Percentiles rank a stretch among this genome's conserved stretches.
These are phyloP conservation scores for Hippocampus mohnikei DNA, from an alignment of 2,113 vertebrate species.

Conservation along the genomic window DNA sequence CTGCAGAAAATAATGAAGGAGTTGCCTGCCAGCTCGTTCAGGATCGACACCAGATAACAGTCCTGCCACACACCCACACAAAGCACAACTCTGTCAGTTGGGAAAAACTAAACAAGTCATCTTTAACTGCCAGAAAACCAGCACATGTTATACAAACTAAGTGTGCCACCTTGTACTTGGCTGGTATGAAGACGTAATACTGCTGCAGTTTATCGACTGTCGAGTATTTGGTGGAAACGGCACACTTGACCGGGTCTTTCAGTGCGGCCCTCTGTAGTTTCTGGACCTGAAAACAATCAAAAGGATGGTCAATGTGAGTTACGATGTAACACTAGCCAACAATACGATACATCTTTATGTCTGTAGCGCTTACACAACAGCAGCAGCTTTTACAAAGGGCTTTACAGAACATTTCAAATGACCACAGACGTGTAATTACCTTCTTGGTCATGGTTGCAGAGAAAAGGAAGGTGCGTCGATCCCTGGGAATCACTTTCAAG, in stretches of 20 bases:
- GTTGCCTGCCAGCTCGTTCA: slow-evolving; percentile 95
- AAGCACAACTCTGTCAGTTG: background rate
- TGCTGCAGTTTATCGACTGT: slow-evolving; percentile 97
- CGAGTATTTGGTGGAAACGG: slow-evolving; percentile 92
- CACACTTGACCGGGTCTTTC: slow-evolving; percentile 92
- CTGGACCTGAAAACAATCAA: slow-evolving; percentile 79
- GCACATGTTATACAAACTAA: background rate
- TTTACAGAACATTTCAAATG: too few relatives aligned
- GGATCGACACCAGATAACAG: slow-evolving; percentile 93
- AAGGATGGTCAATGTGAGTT: background rate
- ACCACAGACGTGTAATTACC: slow-evolving; percentile 63
- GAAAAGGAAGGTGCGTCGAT: slow-evolving; percentile 91
- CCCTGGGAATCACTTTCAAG: slow-evolving; percentile 92
- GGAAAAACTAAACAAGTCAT: background rate
- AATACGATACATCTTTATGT: too few relatives aligned
- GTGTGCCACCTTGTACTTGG: slow-evolving; percentile 89
- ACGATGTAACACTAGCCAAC: too few relatives aligned
- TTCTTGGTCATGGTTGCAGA: slow-evolving; percentile 99
- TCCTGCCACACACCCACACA: slow-evolving; percentile 71
- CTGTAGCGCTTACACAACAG: too few relatives aligned
- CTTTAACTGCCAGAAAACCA: background rate
- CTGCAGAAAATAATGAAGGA: slow-evolving; percentile 98
- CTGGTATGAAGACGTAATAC: slow-evolving; percentile 95
- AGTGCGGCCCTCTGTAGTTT: slow-evolving; percentile 94
- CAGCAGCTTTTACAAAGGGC: too few relatives aligned